Percentiles rank a stretch among this genome's conserved stretches.
phyloP scores from a whole-genome alignment of 2,113 vertebrate genomes.

The Proteles cristata region DNA sequence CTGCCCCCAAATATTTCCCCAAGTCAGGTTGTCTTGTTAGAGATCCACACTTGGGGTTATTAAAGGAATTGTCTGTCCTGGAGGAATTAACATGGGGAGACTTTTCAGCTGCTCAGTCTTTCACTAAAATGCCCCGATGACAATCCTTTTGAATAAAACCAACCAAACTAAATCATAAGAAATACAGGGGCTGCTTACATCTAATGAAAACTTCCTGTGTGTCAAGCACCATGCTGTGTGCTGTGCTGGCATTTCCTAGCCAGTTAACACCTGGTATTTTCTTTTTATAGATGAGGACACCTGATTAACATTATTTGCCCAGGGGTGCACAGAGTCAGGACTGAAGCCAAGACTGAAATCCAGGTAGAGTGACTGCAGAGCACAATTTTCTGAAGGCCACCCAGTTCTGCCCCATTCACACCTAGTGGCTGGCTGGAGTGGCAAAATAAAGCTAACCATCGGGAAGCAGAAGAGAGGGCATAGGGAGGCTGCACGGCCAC shows the following conservation, averaged over 20 bases:
- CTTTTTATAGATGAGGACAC: neutral
- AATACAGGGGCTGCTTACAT: neutral
- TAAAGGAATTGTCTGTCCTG: neutral
- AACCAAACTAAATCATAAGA: neutral
- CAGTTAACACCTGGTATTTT: neutral
- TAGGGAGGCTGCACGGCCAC: accelerated
- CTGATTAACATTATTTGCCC: neutral
- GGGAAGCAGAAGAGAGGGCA: neutral
- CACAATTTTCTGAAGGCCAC: neutral
- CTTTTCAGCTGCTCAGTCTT: neutral
- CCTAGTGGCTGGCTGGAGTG: neutral
- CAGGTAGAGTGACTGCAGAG: neutral
- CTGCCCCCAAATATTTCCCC: neutral
- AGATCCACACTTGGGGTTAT: neutral
- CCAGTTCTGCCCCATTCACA: neutral
- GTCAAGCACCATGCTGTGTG: neutral
- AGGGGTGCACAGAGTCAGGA: neutral
- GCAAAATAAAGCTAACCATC: neutral
- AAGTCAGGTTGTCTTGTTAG: neutral
- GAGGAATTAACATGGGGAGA: neutral
- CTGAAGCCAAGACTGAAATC: neutral
- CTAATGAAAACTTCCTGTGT: neutral
- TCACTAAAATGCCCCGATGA: neutral
- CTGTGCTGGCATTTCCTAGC: no score
- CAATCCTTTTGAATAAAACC: neutral